phyloP scores from a whole-genome alignment of 2,888 invertebrate species.

The Lordiphosa fenestrarum region DNA sequence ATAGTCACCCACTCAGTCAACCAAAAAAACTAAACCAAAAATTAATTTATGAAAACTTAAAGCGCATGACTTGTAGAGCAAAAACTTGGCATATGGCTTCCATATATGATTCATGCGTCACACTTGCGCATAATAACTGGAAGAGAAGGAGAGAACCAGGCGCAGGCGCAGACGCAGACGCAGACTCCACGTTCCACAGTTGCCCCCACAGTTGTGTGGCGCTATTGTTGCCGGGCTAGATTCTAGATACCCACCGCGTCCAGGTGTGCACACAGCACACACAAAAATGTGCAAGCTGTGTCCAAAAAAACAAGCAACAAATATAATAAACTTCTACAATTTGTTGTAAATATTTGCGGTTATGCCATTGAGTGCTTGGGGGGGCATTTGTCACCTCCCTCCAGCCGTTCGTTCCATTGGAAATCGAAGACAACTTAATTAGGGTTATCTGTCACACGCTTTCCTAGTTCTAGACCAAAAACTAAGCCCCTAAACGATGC shows the following conservation, averaged over 20 bases:
- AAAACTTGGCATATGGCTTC: constrained; percentile 34
- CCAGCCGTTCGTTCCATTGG: constrained; percentile 26
- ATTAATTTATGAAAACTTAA: constrained; percentile 71
- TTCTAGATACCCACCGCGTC: constrained; percentile 48
- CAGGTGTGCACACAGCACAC: constrained; percentile 60
- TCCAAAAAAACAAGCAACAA: constrained; percentile 32
- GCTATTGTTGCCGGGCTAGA: constrained; percentile 44
- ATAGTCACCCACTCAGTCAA: constrained; percentile 45
- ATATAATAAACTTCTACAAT: background rate
- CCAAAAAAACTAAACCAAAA: constrained; percentile 27
- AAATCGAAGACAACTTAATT: constrained; percentile 52
- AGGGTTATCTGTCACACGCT: constrained; percentile 53
- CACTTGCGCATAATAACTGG: constrained; percentile 61
- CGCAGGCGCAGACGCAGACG: constrained; percentile 32
- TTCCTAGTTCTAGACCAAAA: constrained; percentile 20
- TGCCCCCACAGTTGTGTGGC: background rate
- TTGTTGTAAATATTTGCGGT: constrained; percentile 7
- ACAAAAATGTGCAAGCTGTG: constrained; percentile 55
- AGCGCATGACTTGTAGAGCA: constrained; percentile 64
- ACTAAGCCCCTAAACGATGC: constrained; percentile 52
- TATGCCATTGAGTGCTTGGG: constrained; percentile 7
- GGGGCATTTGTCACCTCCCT: constrained; percentile 22
- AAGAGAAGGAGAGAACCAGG: constrained; percentile 16
- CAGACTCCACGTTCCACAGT: constrained; percentile 1
- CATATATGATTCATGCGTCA: constrained; percentile 64